These are phyloP conservation scores for Notodonta ziczac DNA, from an alignment of 2,888 invertebrate genomes.

Conservation along the genomic window DNA sequence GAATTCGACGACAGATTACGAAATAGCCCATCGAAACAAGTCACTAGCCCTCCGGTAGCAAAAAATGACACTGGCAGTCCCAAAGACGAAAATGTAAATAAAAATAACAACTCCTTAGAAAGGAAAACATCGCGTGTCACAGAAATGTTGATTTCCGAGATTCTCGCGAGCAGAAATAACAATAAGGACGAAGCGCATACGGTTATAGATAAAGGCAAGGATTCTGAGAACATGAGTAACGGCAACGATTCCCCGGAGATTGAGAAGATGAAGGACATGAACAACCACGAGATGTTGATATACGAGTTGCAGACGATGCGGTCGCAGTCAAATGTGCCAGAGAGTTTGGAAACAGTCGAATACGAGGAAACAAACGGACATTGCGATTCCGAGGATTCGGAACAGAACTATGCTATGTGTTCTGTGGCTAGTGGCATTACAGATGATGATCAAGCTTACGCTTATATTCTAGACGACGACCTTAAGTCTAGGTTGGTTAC, in stretches of 20 bases:
- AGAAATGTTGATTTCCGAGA: conserved; percentile 81
- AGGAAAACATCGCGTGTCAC: conserved; percentile 79
- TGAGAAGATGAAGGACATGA: conserved; percentile 77
- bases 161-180: conserved; percentile 79
- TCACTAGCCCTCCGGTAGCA: conserved; percentile 48
- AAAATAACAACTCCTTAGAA: conserved; percentile 74
- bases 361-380: conserved; percentile 57
- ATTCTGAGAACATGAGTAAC: conserved; percentile 56
- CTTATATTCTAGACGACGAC: conserved; percentile 77
- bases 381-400: conserved; percentile 74
- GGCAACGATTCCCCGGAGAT: conserved; percentile 62
- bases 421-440: conserved; percentile 69
- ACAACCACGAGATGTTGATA: conserved; percentile 88
- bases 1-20: conserved; percentile 75
- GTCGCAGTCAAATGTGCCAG: conserved; percentile 72
- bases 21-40: conserved; percentile 66
- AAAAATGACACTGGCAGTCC: conserved; percentile 47
- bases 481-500: conserved; percentile 75
- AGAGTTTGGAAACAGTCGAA: conserved; percentile 51
- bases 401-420: conserved; percentile 71
- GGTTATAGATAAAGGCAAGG: conserved; percentile 80
- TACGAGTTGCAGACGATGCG: conserved; percentile 89
- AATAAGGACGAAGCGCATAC: conserved; percentile 74
- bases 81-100: conserved; percentile 59
- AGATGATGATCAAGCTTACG: conserved; percentile 77